Evolutionary conservation across 1,140 invertebrate species (phyloP).

Genomic region (Zaprionus capensis): DNA sequence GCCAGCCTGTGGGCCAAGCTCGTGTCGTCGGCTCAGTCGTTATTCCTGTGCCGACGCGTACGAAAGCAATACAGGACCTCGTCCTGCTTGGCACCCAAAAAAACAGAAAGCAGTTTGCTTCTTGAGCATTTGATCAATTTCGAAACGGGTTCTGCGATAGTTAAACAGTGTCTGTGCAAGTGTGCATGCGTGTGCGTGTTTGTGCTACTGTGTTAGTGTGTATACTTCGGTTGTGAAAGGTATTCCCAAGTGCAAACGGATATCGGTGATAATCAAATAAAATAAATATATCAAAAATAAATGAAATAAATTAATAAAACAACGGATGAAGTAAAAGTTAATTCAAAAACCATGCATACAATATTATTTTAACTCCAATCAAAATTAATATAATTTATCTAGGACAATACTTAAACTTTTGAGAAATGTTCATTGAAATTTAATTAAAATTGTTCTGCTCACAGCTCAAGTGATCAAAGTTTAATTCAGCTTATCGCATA

Average conservation of each 20-base stretch:
- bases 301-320: background rate
- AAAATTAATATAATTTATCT: background rate
- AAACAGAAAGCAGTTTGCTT: conserved; percentile 7
- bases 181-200: conserved; percentile 9
- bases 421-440: background rate
- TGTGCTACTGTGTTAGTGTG: background rate
- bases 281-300: conserved; percentile 11
- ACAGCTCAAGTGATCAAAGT: background rate
- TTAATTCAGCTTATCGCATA: background rate
- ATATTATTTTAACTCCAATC: background rate
- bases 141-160: conserved; percentile 4
- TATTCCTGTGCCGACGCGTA: conserved; percentile 69
- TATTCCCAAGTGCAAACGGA: conserved; percentile 14
- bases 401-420: background rate
- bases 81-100: background rate
- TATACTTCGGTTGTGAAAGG: conserved; percentile 39
- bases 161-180: conserved; percentile 23
- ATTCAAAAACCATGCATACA: background rate
- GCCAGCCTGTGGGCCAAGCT: conserved; percentile 56
- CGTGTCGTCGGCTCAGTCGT: conserved; percentile 60
- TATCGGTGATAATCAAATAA: background rate
- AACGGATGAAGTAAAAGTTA: background rate
- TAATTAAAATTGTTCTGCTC: background rate
- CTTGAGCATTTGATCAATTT: conserved; percentile 23
- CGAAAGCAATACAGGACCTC: conserved; percentile 45